A percentile compares a stretch with the other conserved stretches of the same genome.
phyloP scores from a whole-genome alignment of 2,113 vertebrate species.

The Pipra filicauda region DNA sequence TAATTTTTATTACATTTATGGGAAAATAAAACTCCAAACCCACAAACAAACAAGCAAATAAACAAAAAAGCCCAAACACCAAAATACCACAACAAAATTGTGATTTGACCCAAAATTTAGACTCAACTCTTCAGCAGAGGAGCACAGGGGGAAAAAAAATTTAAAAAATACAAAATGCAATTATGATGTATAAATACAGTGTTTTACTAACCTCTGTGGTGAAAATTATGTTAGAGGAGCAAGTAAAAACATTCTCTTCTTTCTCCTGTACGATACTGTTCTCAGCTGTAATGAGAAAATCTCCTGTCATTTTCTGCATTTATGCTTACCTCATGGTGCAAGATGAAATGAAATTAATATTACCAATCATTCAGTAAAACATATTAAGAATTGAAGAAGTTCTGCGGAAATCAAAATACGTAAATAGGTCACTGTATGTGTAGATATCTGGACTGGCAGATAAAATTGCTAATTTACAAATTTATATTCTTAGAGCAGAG shows the following conservation, averaged over 20 bases:
- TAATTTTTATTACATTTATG: not conserved
- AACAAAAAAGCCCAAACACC: not conserved
- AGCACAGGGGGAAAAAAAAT: not conserved
- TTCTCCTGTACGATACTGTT: not conserved
- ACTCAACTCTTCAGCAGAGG: not conserved
- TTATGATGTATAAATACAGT: not conserved
- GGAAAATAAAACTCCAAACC: not conserved
- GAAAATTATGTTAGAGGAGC: not conserved
- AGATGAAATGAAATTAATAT: not conserved
- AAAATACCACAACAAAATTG: not conserved
- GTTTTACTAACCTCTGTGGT: not conserved
- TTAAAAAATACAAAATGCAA: not conserved
- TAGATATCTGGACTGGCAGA: not conserved
- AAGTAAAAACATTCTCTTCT: not conserved
- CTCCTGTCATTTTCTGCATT: not conserved
- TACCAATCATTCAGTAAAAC: not conserved
- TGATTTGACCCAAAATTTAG: not conserved
- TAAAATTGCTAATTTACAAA: not conserved
- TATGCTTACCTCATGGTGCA: constrained; percentile 41
- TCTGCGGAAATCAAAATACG: not conserved
- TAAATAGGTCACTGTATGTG: not conserved
- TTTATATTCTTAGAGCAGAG: not conserved
- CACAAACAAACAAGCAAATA: not conserved
- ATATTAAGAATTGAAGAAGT: not conserved
- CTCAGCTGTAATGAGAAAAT: not conserved